phyloP scores from a whole-genome alignment of 1,140 invertebrate species.

The Meloidogyne exigua region DNA sequence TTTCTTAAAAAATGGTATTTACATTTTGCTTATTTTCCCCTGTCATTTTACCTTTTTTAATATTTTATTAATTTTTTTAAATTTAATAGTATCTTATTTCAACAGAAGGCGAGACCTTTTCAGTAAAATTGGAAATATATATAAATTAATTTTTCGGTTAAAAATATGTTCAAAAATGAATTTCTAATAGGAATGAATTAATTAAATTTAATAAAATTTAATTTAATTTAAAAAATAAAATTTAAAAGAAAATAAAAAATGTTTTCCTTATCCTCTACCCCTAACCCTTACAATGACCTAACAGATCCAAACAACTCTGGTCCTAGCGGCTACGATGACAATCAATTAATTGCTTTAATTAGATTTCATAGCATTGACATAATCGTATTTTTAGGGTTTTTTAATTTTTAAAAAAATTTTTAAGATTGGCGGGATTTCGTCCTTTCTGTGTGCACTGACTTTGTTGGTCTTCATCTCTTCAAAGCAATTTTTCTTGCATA shows the following conservation, averaged over 20 bases:
- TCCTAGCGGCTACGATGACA: constrained; percentile 10
- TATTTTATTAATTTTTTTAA: no score
- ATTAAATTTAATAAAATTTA: background rate
- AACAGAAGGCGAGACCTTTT: no score
- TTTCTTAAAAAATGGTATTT: no score
- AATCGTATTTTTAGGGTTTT: background rate
- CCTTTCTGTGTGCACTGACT: constrained; percentile 24
- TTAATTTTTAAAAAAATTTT: background rate
- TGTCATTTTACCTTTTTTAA: no score
- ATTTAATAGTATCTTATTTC: no score
- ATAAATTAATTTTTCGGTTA: no score
- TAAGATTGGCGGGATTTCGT: constrained; percentile 14
- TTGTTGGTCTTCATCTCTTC: constrained; percentile 40
- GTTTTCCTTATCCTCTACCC: background rate
- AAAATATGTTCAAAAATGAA: no score
- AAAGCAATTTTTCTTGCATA: constrained; percentile 37
- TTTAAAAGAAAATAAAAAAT: background rate
- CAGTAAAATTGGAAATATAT: no score
- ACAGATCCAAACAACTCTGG: background rate
- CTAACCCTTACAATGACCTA: background rate
- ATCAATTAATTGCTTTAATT: constrained; percentile 16
- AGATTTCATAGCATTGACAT: constrained; percentile 25
- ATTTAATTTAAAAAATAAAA: background rate
- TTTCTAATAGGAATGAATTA: no score
- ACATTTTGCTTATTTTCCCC: no score